These are phyloP conservation scores for Momotus momota DNA, from an alignment of 2,797 vertebrate genomes.

Conservation along the genomic window DNA sequence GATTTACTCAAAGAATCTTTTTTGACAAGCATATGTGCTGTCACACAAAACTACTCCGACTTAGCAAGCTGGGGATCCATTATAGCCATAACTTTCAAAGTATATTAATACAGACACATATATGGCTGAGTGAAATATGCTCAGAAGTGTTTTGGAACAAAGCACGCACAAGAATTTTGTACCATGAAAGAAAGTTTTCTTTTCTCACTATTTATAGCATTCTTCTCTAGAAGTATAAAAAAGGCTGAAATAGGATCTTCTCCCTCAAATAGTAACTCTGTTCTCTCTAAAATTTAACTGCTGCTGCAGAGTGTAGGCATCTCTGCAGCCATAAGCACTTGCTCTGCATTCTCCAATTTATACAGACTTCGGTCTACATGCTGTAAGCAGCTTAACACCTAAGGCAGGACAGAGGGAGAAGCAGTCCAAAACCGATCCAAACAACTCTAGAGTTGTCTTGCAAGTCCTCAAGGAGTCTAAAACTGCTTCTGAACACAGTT, in stretches of 20 bases:
- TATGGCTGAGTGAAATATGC: constrained; percentile 70
- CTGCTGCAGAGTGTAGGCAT: neutral
- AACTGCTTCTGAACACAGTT: neutral
- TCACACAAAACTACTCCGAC: constrained; percentile 69
- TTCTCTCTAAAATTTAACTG: constrained; percentile 25
- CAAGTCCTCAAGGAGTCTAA: neutral
- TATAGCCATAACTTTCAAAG: constrained; percentile 75
- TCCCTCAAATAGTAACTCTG: constrained; percentile 56
- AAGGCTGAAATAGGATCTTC: constrained; percentile 51
- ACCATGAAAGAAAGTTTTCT: constrained; percentile 68
- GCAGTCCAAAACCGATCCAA: neutral
- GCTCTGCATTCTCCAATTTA: neutral
- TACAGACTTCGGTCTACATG: accelerated
- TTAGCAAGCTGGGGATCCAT: constrained; percentile 73
- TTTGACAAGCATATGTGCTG: constrained; percentile 75
- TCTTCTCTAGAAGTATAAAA: constrained; percentile 31
- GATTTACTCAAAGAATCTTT: constrained; percentile 73
- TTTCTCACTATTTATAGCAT: constrained; percentile 51
- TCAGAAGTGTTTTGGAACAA: constrained; percentile 72
- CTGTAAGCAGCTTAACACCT: neutral
- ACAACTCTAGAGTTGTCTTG: neutral
- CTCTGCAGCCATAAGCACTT: neutral
- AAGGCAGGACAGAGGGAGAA: neutral
- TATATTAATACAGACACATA: constrained; percentile 74
- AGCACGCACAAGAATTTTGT: constrained; percentile 55